phyloP scores from a whole-genome alignment of 53 echinoderm and acorn worm genomes.

The Paelopatides confundens region DNA sequence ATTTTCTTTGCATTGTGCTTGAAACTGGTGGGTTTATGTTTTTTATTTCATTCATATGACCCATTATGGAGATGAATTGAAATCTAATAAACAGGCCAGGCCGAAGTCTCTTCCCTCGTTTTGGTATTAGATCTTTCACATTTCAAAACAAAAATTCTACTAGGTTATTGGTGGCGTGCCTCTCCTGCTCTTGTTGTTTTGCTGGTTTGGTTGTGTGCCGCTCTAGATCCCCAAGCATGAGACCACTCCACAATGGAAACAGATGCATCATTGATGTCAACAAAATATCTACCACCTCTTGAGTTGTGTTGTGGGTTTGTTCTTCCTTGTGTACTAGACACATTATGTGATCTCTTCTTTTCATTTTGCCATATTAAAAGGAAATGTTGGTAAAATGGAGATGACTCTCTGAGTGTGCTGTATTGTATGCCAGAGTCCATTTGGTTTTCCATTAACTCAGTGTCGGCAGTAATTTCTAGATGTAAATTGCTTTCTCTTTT shows the following conservation, averaged over 20 bases:
- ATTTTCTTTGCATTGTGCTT: no score
- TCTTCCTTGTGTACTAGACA: neutral
- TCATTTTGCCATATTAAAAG: neutral
- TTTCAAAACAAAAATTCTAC: constrained; percentile 10
- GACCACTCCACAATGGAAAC: constrained; percentile 2
- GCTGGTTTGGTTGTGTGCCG: neutral
- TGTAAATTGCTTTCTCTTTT: no score
- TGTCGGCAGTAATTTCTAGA: no score
- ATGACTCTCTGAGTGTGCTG: neutral
- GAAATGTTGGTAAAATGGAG: constrained; percentile 19
- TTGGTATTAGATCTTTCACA: neutral
- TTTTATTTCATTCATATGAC: neutral
- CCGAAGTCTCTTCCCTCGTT: neutral
- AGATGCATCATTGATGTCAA: neutral
- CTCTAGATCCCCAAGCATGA: neutral
- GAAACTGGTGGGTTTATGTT: neutral
- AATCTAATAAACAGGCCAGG: neutral
- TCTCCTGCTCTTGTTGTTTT: neutral
- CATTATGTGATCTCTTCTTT: neutral
- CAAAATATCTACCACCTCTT: neutral
- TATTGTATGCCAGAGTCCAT: no score
- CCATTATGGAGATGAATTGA: neutral
- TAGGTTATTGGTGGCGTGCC: neutral
- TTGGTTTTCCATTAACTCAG: no score
- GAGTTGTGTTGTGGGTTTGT: no score